phyloP scores from a whole-genome alignment of 2,113 vertebrate species.

The Laticauda colubrina region DNA sequence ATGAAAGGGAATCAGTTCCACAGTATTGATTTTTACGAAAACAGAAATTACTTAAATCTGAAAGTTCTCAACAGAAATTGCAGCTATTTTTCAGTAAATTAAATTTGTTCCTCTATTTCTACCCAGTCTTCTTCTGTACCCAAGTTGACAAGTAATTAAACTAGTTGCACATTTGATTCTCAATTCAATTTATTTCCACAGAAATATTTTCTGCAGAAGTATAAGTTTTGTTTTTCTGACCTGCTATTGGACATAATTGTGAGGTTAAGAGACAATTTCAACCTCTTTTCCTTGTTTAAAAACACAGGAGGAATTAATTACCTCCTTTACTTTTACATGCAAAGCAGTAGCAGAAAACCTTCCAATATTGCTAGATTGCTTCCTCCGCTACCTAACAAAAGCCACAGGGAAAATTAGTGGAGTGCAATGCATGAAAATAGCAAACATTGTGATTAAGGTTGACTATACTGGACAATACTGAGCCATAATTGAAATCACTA shows the following conservation, averaged over 20 bases:
- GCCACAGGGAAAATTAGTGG: neutral
- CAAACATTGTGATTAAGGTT: neutral
- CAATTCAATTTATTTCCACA: neutral
- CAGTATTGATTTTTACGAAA: neutral
- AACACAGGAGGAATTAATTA: neutral
- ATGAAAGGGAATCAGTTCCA: slow-evolving; percentile 5
- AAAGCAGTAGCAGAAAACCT: neutral
- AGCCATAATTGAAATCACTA: neutral
- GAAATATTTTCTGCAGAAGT: neutral
- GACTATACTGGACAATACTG: neutral
- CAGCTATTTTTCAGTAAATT: neutral
- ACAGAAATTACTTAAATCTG: neutral
- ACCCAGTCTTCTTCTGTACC: neutral
- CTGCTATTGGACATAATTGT: neutral
- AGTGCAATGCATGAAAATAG: neutral
- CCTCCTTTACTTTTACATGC: neutral
- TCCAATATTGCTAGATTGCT: neutral
- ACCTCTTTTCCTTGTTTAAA: neutral
- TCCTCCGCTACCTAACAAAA: neutral
- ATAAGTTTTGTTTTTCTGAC: neutral
- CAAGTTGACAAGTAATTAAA: neutral
- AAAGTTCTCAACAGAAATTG: neutral
- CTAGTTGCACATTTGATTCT: neutral
- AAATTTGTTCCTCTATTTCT: neutral
- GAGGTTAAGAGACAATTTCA: neutral